Conservation (phyloP, 2,888 invertebrate genomes). For the Andrena camellia region DNA sequence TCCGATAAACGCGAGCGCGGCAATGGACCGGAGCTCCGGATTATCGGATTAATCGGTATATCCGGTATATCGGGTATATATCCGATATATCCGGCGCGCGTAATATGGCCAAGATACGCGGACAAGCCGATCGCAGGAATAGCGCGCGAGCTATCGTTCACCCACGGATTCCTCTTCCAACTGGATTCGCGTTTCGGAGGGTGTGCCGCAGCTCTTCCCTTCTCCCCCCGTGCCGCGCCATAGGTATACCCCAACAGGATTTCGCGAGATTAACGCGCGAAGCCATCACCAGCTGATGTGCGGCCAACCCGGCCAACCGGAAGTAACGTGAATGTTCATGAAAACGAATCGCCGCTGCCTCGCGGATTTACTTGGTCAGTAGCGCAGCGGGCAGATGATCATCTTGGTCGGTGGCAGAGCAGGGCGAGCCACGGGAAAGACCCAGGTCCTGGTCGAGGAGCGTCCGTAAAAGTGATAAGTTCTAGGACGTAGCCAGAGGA, state of each 20-base stretch:
- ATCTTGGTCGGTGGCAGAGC: not conserved
- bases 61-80: conserved; percentile 39
- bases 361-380: not conserved
- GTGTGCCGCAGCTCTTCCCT: not conserved
- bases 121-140: conserved; percentile 64
- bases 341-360: not conserved
- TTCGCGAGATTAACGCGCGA: not conserved
- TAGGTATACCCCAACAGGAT: not conserved
- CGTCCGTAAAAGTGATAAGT: not conserved
- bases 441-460: not conserved
- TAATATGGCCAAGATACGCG: conserved; percentile 33
- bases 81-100: conserved; percentile 59
- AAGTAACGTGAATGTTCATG: conserved; percentile 2
- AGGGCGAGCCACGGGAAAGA: not conserved
- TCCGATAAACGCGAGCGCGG: conserved; percentile 25
- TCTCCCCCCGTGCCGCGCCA: not conserved
- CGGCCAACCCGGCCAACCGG: not conserved
- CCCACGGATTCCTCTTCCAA: conserved; percentile 48
- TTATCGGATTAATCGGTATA: conserved; percentile 81
- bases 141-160: conserved; percentile 72
- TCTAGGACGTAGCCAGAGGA: no score
- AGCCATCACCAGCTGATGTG: no score
- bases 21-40: conserved; percentile 76
- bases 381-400: not conserved
- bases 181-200: conserved; percentile 40